phyloP scores from a whole-genome alignment of 2,113 vertebrate genomes.

The Gopherus evgoodei region DNA sequence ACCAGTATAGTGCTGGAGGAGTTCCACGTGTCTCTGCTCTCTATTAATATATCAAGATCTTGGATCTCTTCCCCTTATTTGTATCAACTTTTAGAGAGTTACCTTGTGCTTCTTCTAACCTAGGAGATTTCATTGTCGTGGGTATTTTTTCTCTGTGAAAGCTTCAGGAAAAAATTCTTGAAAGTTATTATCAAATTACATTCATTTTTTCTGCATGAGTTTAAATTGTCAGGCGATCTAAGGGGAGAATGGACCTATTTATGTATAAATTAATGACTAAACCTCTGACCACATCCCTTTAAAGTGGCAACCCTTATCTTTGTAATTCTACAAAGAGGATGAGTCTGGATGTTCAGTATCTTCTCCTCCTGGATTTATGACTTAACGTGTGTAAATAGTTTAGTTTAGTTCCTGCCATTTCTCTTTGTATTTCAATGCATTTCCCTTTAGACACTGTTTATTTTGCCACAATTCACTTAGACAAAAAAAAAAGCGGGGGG shows the following conservation, averaged over 20 bases:
- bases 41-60: fast-evolving
- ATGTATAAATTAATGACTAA: fast-evolving
- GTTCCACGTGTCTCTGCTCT: fast-evolving
- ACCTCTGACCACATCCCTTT: fast-evolving
- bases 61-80: fast-evolving
- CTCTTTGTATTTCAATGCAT: fast-evolving
- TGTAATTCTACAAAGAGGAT: fast-evolving
- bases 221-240: fast-evolving
- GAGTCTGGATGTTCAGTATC: fast-evolving
- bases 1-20: fast-evolving
- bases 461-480: fast-evolving
- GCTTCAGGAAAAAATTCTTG: fast-evolving
- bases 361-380: neutral
- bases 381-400: fast-evolving
- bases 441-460: fast-evolving
- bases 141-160: fast-evolving
- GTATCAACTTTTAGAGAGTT: fast-evolving
- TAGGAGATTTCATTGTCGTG: neutral
- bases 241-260: fast-evolving
- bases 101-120: fast-evolving
- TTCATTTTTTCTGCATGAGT: fast-evolving
- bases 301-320: fast-evolving
- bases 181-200: fast-evolving
- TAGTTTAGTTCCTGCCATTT: fast-evolving
- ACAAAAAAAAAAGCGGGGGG: neutral